A percentile compares a stretch with the other conserved stretches of the same genome.
Conservation (phyloP, 1,140 invertebrate genomes). For the Galleria mellonella region DNA sequence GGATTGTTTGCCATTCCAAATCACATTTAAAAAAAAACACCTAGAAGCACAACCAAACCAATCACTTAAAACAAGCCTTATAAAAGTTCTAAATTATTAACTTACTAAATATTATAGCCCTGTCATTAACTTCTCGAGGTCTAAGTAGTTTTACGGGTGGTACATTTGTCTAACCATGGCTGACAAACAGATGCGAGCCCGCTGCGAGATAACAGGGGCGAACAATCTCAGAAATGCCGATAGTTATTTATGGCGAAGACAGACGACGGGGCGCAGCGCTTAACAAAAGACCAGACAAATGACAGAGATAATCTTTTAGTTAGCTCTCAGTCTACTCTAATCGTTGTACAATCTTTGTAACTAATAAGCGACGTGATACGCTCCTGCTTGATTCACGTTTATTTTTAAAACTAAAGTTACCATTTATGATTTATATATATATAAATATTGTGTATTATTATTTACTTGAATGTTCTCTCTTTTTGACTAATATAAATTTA, state of each 20-base stretch:
- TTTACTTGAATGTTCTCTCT: no score
- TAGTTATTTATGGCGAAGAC: constrained; percentile 63
- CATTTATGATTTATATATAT: no score
- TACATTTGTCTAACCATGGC: constrained; percentile 54
- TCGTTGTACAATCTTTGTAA: constrained; percentile 14
- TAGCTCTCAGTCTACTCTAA: constrained; percentile 23
- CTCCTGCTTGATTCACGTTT: neutral
- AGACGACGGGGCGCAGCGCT: constrained; percentile 32
- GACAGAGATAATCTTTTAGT: constrained; percentile 52
- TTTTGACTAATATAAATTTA: no score
- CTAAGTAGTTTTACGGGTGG: constrained; percentile 51
- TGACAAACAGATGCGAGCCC: constrained; percentile 60
- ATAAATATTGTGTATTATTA: no score
- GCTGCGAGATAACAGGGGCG: constrained; percentile 43
- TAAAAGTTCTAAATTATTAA: no score
- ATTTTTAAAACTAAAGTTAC: no score
- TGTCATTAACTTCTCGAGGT: constrained; percentile 18
- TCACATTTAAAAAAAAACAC: no score
- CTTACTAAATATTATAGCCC: constrained; percentile 10
- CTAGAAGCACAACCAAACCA: no score
- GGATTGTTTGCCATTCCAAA: no score
- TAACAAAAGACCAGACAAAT: constrained; percentile 68
- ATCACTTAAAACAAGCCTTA: no score
- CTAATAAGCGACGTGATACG: constrained; percentile 3
- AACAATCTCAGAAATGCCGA: constrained; percentile 62